A percentile compares a stretch with the other conserved stretches of the same genome.
These are phyloP conservation scores for Ariopsis seemanni DNA, from an alignment of 2,113 vertebrate genomes.

Conservation along the genomic window DNA sequence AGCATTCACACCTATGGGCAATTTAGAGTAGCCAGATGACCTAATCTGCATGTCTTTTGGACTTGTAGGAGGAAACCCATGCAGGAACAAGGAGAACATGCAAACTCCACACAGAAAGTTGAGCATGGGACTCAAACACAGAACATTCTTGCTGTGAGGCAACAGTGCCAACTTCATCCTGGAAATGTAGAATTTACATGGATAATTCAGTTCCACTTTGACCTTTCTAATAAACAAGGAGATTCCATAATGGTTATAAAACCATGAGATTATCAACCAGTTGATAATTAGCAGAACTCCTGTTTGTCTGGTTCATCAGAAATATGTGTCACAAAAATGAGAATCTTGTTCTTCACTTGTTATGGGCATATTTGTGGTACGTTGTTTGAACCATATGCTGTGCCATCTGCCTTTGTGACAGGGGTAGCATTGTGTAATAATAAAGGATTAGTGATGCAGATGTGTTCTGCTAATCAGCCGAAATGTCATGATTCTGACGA, in stretches of 20 bases:
- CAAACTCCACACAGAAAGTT: too few relatives aligned
- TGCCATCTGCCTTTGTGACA: conserved; percentile 9
- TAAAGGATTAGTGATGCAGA: conserved; percentile 17
- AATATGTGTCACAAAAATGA: background rate
- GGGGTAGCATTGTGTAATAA: background rate
- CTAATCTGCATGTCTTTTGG: too few relatives aligned
- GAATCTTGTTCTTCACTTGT: background rate
- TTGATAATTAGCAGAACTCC: background rate
- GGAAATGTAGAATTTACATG: background rate
- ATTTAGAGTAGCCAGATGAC: too few relatives aligned
- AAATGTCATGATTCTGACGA: conserved; percentile 7
- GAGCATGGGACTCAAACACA: too few relatives aligned
- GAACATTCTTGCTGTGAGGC: too few relatives aligned
- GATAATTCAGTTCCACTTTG: background rate
- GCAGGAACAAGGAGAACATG: too few relatives aligned
- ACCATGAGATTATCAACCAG: background rate
- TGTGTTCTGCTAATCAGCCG: background rate
- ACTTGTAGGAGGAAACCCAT: too few relatives aligned
- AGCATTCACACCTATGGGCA: too few relatives aligned
- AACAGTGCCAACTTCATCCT: too few relatives aligned
- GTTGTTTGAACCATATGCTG: background rate
- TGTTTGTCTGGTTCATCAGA: background rate
- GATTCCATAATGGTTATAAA: background rate
- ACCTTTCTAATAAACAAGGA: background rate
- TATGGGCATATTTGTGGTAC: background rate